Conservation (phyloP, 2,888 invertebrate genomes). For the Diogma glabrata region DNA sequence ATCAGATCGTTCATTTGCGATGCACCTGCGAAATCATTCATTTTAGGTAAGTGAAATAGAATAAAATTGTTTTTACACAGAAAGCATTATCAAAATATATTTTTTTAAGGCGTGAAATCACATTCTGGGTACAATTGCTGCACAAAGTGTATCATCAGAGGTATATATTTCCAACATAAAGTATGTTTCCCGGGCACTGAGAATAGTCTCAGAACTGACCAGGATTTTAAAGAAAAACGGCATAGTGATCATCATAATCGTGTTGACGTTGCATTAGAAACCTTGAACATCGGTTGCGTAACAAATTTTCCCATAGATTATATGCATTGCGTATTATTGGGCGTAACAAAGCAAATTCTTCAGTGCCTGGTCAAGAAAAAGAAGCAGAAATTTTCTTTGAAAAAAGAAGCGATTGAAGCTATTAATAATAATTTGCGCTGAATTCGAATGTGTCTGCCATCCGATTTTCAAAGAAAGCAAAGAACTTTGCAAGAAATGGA, state of each 20-base stretch:
- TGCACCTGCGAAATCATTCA: neutral
- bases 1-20: neutral
- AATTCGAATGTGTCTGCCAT: neutral
- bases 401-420: neutral
- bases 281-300: neutral
- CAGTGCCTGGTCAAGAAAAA: neutral
- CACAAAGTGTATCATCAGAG: neutral
- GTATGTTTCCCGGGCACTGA: neutral
- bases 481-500: neutral
- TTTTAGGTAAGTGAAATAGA: neutral
- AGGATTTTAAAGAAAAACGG: neutral
- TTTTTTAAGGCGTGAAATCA: neutral
- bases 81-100: neutral
- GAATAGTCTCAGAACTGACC: neutral
- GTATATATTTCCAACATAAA: neutral
- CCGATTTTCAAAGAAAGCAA: neutral
- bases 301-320: neutral
- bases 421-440: neutral
- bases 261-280: neutral
- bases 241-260: neutral
- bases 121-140: neutral
- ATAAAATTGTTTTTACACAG: neutral
- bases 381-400: neutral
- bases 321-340: neutral
- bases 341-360: neutral